Conservation (phyloP, 2,888 invertebrate species). For the Lottia scabra region DNA sequence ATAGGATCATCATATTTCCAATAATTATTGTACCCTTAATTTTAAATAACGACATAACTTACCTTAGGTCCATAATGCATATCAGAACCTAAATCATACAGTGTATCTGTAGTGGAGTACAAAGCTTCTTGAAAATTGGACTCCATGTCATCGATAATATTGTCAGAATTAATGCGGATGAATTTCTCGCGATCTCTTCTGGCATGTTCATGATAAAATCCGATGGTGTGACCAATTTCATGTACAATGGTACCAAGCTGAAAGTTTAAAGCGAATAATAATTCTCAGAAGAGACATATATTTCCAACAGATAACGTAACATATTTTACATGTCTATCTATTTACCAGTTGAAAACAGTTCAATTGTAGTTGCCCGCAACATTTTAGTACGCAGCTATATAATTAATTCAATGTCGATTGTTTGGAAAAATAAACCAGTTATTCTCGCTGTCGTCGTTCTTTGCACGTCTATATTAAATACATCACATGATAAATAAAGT, state of each 20-base stretch:
- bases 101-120: neutral
- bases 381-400: too few relatives aligned
- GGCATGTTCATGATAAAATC: constrained; percentile 19
- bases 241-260: constrained; percentile 20
- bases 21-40: neutral
- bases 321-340: too few relatives aligned
- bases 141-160: neutral
- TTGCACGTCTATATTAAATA: too few relatives aligned
- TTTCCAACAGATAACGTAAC: too few relatives aligned
- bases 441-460: too few relatives aligned
- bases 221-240: constrained; percentile 17
- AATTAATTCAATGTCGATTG: too few relatives aligned
- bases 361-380: too few relatives aligned
- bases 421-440: too few relatives aligned
- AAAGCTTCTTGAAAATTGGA: constrained; percentile 7
- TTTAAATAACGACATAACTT: neutral
- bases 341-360: too few relatives aligned
- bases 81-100: constrained; percentile 14
- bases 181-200: constrained; percentile 11
- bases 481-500: too few relatives aligned
- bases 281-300: too few relatives aligned
- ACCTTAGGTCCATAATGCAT: constrained; percentile 22
- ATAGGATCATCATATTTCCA: neutral
- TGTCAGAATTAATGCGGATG: constrained; percentile 8
- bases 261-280: neutral